Base-by-base conservation (phyloP, 2,888 invertebrate species). In the Euclidia mi region DNA sequence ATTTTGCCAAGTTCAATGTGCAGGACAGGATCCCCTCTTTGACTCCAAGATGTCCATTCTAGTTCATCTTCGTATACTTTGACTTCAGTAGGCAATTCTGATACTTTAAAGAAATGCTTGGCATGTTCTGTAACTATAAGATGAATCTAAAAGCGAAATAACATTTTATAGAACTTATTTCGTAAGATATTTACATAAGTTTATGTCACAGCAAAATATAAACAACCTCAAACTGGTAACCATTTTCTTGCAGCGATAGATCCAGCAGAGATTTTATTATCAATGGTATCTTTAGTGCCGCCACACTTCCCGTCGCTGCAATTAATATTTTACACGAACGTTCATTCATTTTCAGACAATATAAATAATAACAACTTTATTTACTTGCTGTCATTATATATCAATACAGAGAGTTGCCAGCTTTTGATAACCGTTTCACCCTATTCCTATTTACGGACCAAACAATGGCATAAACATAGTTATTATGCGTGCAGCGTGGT, bases 251-350 rank as follows among this genome's bases (percentile, higher is more conserved):
- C 25, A 51, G 62, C 11, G 84, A 84, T 29, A 83, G 53, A 53
- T 90, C 83, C 56, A 87, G 44, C 37, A 93, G 43, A 14, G 76
- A 68, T 65, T 96, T 90, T 9, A 98, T 92, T 68, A 99, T 85
- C 64, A 95, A 79, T 0, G 98, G 96, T 61, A 99, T 89, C 95
- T 99, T 99, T 44, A 99, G 96, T 11, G 98, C 96, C 38, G 99
- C 99, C n/a, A 99, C 99, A 90, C 99, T 99, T 42, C 99, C 99
- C 1, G 99, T 99, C 71, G 98, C 98, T 35, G 97, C 98, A 65
- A 99, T 90, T 48, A 99, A 89, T 65, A 99, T 86, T 85, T 97
- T 96, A 56, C 71, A 85, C 2, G 74, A 65, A 28, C 69, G 70
- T 65, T 76, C 84, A 25, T 85, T 86, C 90, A 91, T 91, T 53